A percentile compares a stretch with the other conserved stretches of the same genome.
Conservation (phyloP, 2,113 vertebrate species). For the Erythrocercus mccallii region DNA sequence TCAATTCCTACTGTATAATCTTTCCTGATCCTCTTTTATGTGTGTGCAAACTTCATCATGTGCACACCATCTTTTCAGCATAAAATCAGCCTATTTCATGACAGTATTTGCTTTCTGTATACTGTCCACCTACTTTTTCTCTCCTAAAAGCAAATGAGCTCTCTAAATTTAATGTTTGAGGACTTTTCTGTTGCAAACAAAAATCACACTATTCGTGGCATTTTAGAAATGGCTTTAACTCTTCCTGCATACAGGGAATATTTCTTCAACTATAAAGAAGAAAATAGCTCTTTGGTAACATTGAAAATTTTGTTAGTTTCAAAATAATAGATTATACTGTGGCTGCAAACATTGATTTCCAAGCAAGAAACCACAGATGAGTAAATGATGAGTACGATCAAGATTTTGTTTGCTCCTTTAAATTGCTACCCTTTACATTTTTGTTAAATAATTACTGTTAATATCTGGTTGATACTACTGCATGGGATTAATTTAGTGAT, state of each 20-base stretch:
- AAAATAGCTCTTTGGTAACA: not conserved
- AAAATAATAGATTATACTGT: not conserved
- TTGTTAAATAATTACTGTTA: slow-evolving; percentile 11
- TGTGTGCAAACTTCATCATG: not conserved
- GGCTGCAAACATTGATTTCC: not conserved
- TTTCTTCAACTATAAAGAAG: not conserved
- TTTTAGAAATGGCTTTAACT: not conserved
- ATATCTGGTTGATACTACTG: not conserved
- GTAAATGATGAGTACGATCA: not conserved
- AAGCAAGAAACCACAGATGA: not conserved
- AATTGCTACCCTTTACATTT: slow-evolving; percentile 15
- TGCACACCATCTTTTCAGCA: not conserved
- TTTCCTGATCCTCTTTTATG: not conserved
- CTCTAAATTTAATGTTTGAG: not conserved
- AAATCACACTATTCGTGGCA: not conserved
- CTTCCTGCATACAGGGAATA: not conserved
- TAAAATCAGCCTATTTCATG: not conserved
- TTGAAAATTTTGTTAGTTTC: not conserved
- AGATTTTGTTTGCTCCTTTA: slow-evolving; percentile 4
- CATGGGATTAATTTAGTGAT: slow-evolving; percentile 16
- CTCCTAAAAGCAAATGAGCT: not conserved
- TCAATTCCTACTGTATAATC: not conserved
- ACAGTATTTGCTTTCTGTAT: not conserved
- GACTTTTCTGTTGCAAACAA: not conserved
- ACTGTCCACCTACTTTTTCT: not conserved